A percentile compares a stretch with the other conserved stretches of the same genome.
Evolutionary conservation across 2,888 invertebrate species (phyloP).

Genomic region (Octodonta nipae): DNA sequence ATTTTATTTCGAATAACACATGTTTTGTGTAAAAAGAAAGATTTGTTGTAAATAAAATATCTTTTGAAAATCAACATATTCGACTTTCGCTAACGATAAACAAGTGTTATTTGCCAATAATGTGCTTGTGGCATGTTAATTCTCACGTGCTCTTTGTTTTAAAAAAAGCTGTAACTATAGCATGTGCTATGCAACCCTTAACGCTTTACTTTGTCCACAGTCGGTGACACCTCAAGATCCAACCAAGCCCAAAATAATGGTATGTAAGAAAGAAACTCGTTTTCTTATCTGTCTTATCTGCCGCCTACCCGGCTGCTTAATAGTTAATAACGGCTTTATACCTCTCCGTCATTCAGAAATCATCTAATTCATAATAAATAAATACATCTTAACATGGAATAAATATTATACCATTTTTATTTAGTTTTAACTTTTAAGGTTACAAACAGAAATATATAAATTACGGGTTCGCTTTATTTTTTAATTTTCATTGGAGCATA

Average conservation of each 20-base stretch:
- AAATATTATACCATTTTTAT: no score
- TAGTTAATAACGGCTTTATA: no score
- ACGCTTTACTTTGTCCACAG: slow-evolving; percentile 35
- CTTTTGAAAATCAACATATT: no score
- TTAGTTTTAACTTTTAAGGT: no score
- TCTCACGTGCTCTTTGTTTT: slow-evolving; percentile 1
- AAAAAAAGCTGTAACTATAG: slow-evolving; percentile 9
- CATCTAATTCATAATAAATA: no score
- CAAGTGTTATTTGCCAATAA: slow-evolving; percentile 9
- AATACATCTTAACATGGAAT: no score
- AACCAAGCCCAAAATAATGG: slow-evolving; percentile 32
- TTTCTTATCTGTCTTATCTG: no score
- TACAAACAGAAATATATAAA: no score
- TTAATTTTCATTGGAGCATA: no score
- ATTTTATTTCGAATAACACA: slow-evolving; percentile 8
- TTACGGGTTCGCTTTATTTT: no score
- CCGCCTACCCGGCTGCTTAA: no score
- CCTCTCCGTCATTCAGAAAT: no score
- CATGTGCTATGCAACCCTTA: slow-evolving; percentile 22
- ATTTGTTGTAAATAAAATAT: slow-evolving; percentile 2
- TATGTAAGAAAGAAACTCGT: slow-evolving; percentile 18
- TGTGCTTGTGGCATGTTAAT: slow-evolving; percentile 12
- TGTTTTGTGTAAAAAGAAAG: background rate
- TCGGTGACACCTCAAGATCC: slow-evolving; percentile 32
- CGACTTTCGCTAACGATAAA: background rate